Evolutionary conservation across 1,140 invertebrate genomes (phyloP).

Genomic region (Atopsyche davidsoni): DNA sequence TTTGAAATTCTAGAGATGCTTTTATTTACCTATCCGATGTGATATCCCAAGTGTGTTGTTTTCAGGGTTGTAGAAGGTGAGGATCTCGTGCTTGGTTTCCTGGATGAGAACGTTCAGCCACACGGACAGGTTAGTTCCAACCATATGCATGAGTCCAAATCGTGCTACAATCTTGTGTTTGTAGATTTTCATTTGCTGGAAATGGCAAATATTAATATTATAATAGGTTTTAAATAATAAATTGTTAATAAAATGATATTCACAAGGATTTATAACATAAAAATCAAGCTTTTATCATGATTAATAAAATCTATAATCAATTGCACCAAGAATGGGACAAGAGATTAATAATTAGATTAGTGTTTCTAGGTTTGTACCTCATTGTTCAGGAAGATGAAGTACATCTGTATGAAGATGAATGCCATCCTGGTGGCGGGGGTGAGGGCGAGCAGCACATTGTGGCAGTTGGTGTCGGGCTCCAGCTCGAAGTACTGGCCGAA

Average conservation of each 20-base stretch:
- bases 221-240: no score
- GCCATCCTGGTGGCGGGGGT: constrained; percentile 84
- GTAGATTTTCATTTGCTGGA: constrained; percentile 81
- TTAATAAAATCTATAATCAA: no score
- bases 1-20: background rate
- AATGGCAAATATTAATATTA: no score
- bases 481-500: constrained; percentile 91
- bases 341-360: constrained; percentile 6
- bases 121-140: constrained; percentile 88
- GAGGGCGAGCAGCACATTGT: constrained; percentile 78
- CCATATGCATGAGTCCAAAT: constrained; percentile 94
- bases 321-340: no score
- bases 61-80: constrained; percentile 82
- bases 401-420: constrained; percentile 93
- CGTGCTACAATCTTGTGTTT: constrained; percentile 79
- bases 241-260: no score
- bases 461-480: constrained; percentile 75
- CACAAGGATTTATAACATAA: no score
- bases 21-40: constrained; percentile 56
- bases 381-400: constrained; percentile 93
- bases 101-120: constrained; percentile 90
- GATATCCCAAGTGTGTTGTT: constrained; percentile 73
- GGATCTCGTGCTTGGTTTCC: constrained; percentile 90
- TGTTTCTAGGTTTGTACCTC: no score
- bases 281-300: no score